phyloP scores from a whole-genome alignment of 1,140 invertebrate genomes.

The Orius laevigatus region DNA sequence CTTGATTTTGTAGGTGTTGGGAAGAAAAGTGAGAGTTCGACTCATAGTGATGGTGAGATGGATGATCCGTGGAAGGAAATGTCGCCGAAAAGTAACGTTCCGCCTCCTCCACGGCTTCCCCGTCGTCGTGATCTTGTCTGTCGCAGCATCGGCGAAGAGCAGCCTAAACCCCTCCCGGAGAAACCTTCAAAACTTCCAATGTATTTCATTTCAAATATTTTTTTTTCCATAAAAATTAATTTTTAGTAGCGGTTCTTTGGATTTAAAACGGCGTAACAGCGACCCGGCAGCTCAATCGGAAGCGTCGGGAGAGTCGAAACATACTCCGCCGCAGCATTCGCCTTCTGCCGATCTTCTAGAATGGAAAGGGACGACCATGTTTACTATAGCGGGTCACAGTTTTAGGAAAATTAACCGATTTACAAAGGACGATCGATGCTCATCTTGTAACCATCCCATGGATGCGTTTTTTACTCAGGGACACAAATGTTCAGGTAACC shows the following conservation, averaged over 20 bases:
- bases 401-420: conserved; percentile 55
- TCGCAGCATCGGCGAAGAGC: conserved; percentile 9
- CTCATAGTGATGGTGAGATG: conserved; percentile 35
- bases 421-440: conserved; percentile 59
- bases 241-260: conserved; percentile 17
- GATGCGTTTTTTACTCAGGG: conserved; percentile 65
- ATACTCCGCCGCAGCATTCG: conserved; percentile 14
- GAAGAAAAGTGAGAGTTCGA: conserved; percentile 7
- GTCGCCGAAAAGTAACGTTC: conserved; percentile 4
- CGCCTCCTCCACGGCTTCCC: conserved; percentile 13
- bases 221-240: too few species aligned
- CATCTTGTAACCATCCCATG: conserved; percentile 56
- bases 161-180: not conserved
- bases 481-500: conserved; percentile 54
- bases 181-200: not conserved
- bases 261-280: conserved; percentile 47
- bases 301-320: not conserved
- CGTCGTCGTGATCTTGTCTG: conserved; percentile 12
- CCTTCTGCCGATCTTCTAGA: conserved; percentile 30
- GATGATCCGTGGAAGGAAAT: conserved; percentile 24
- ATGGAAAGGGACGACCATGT: conserved; percentile 36
- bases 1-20: too few species aligned
- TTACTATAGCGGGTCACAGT: conserved; percentile 50
- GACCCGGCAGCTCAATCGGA: conserved; percentile 45
- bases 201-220: conserved; percentile 1